Evolutionary conservation across 2,888 invertebrate species (phyloP), one percentile per base, ranked within the genome.

Genomic region (Acanthosepion pharaonis): DNA sequence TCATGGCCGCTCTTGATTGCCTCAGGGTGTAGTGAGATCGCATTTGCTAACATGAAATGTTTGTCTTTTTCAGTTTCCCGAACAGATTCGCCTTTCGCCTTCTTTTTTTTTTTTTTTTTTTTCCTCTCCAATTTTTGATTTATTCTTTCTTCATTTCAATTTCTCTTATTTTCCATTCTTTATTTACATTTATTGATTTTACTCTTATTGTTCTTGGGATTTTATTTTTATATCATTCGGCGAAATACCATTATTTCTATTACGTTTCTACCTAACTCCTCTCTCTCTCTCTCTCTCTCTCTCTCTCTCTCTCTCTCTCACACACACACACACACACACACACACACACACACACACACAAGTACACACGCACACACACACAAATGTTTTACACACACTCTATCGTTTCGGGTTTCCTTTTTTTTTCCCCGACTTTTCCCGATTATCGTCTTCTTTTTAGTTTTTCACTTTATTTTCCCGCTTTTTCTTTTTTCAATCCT

Each of bases 1-100:
- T 78, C n/a, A 78, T 78, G 78, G 78, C 78, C 78, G 78, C n/a
- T 78, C 78, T 78, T 33, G 33, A 15, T 11, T n/a, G 78, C 78
- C 78, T 78, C 78, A 5, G 78, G 78, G n/a, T 78, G n/a, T 33
- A 33, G 23, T 64, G 33, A 78, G 78, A 78, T 78, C 78, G 33
- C 78, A 78, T n/a, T 78, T 78, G 78, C 78, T 78, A 33, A 78
- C 78, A n/a, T 78, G 78, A n/a, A n/a, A 78, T 78, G 78, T 78
- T 78, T 78, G 78, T 78, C 78, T 78, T 78, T 78, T 78, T n/a
- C 78, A 78, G 78, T n/a, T 78, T 78, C 15, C 78, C 78, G 15
- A 33, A n/a, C 9, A 78, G 9, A 33, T 78, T 59, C 59, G 59
- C 59, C 6, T 78, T 78, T 78, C 78, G 5, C 25, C 28, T 25